A percentile compares a stretch with the other conserved stretches of the same genome.
Conservation (phyloP, 1,140 invertebrate species). For the Camponotus floridanus region DNA sequence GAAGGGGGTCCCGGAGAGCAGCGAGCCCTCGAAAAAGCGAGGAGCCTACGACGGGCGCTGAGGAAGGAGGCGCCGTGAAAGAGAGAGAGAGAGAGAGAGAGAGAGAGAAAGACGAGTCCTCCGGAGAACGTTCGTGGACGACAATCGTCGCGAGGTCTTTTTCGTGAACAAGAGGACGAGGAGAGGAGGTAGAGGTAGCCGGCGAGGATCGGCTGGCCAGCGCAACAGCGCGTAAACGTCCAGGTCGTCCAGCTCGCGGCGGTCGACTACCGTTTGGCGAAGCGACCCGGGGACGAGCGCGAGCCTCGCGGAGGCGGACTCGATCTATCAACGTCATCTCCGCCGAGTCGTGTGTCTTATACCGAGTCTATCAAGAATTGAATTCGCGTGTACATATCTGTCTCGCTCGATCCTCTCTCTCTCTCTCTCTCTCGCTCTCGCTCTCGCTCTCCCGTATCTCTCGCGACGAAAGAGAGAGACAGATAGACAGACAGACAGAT, state of each 20-base stretch:
- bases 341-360: background rate
- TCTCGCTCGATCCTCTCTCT: constrained; percentile 39
- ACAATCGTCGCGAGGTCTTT: background rate
- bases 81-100: no score
- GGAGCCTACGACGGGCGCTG: constrained; percentile 11
- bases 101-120: background rate
- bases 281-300: background rate
- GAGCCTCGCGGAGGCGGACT: background rate
- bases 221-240: background rate
- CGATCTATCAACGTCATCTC: constrained; percentile 74
- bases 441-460: constrained; percentile 48
- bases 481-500: constrained; percentile 43
- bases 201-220: background rate
- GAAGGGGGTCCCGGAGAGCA: constrained; percentile 9
- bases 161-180: background rate
- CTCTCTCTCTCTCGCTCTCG: constrained; percentile 45
- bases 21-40: constrained; percentile 56
- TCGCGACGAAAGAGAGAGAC: constrained; percentile 34
- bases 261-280: constrained; percentile 28
- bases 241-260: background rate
- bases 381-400: constrained; percentile 60
- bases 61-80: constrained; percentile 29
- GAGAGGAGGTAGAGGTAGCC: constrained; percentile 13
- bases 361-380: constrained; percentile 46
- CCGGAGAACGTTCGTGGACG: background rate